phyloP scores from a whole-genome alignment of 2,797 vertebrate species.

The Novumbra hubbsi region DNA sequence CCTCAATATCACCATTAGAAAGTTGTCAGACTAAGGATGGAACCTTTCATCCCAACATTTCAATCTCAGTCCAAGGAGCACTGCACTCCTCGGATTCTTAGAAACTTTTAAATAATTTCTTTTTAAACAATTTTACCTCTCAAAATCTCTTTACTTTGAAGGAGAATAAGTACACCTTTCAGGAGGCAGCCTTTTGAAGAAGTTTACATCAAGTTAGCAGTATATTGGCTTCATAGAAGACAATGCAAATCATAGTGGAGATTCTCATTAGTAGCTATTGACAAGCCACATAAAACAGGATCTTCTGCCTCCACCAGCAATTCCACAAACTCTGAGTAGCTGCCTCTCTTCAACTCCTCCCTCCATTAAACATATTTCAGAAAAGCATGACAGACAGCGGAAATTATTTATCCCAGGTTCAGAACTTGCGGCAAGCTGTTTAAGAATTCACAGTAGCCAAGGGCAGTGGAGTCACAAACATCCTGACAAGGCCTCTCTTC shows the following conservation, averaged over 20 bases:
- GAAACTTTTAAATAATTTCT: conserved; percentile 41
- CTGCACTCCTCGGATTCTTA: conserved; percentile 26
- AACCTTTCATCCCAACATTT: conserved; percentile 70
- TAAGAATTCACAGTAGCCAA: conserved; percentile 83
- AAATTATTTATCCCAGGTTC: conserved; percentile 80
- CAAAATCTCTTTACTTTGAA: conserved; percentile 58
- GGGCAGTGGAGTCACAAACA: conserved; percentile 72
- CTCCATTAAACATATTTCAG: conserved; percentile 73
- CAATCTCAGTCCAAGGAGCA: conserved; percentile 57
- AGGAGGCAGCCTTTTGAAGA: conserved; percentile 63
- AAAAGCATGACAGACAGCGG: conserved; percentile 77
- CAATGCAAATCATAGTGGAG: conserved; percentile 73
- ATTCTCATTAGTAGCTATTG: conserved; percentile 78
- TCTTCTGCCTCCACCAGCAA: conserved; percentile 47
- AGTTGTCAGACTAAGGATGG: conserved; percentile 58
- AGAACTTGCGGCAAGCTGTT: conserved; percentile 73
- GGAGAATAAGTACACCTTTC: conserved; percentile 50
- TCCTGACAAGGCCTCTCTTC: conserved; percentile 67
- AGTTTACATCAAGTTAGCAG: conserved; percentile 69
- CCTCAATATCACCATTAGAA: conserved; percentile 64
- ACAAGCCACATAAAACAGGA: conserved; percentile 78
- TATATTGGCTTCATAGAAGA: conserved; percentile 63
- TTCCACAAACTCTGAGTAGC: conserved; percentile 47
- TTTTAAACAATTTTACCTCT: conserved; percentile 66
- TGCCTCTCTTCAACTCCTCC: conserved; percentile 36